Evolutionary conservation across 1,140 invertebrate genomes (phyloP), one percentile per base, ranked within the genome.

Genomic region (Dryas iulia): DNA sequence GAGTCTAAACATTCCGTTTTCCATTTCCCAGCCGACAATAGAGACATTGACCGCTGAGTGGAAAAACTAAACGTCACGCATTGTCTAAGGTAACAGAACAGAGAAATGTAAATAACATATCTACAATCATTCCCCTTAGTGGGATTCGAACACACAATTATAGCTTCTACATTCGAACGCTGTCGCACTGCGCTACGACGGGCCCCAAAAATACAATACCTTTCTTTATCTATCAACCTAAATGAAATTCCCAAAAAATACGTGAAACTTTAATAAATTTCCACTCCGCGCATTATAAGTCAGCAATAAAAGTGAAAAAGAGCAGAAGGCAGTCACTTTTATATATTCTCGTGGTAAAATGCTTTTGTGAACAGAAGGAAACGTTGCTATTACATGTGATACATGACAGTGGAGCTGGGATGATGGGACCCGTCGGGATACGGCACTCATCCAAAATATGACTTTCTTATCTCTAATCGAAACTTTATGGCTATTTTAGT

Each of bases 351-450:
- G 23, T 54, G 1, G 24, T 54, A 54, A 12, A 24, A 54, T 11
- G 23, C 52, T 24, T 54, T 54, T 54, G 52, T 54, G 52, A 25
- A 54, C 52, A 24, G 52, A 54, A 54, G 24, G 52, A 25, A 54
- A 25, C 5, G 11, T 25, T 24, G 52, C 23, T 54, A 54, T 54
- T 54, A 54, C 52, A 54, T 54, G 52, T 54, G 52, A 54, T 24
- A 54, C 52, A 54, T 54, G 21, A 54, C 10, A 54, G 52, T 23
- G 14, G 18, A 54, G 21, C 8, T 25, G 8, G 52, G 23, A 54
- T 54, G 53, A 54, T 54, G 53, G 53, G 53, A 54, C 53, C 53
- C 53, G 23, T 25, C 53, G 53, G 53, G 0, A 54, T 54, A 54
- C 53, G 11, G 53, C 3, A 54, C 53, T 25, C 24, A 47, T 47